These are phyloP conservation scores for Erpornis zantholeuca DNA, from an alignment of 2,113 vertebrate genomes.

Conservation along the genomic window DNA sequence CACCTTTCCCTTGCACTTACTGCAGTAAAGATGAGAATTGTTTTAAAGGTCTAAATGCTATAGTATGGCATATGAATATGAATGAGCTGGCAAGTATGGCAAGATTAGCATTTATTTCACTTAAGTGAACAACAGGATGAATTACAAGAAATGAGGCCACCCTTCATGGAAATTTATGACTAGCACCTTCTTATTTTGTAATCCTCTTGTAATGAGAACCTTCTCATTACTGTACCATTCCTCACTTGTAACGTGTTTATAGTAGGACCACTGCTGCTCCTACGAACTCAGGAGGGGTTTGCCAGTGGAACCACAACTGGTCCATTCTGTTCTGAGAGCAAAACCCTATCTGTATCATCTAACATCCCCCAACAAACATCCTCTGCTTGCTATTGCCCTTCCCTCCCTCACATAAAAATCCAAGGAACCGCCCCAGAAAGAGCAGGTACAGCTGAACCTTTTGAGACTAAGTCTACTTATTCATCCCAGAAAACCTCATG, in stretches of 20 bases:
- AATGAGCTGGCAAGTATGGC: conserved; percentile 23
- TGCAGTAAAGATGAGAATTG: not conserved
- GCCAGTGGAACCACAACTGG: not conserved
- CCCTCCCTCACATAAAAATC: not conserved
- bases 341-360: not conserved
- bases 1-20: not conserved
- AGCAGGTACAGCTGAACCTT: not conserved
- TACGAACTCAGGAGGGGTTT: not conserved
- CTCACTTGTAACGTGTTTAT: not conserved
- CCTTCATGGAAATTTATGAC: conserved; percentile 54
- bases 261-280: not conserved
- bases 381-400: not conserved
- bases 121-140: conserved; percentile 59
- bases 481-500: not conserved
- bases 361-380: not conserved
- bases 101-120: conserved; percentile 54
- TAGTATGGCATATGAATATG: conserved; percentile 12
- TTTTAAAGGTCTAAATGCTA: conserved; percentile 38
- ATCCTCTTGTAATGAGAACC: conserved; percentile 46
- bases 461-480: not conserved
- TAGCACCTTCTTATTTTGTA: conserved; percentile 53
- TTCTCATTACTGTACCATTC: not conserved
- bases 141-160: conserved; percentile 49
- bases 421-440: not conserved
- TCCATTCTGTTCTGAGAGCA: not conserved